Base-by-base conservation (phyloP, 2,797 vertebrate genomes). In the Catostomus latipinnis region DNA sequence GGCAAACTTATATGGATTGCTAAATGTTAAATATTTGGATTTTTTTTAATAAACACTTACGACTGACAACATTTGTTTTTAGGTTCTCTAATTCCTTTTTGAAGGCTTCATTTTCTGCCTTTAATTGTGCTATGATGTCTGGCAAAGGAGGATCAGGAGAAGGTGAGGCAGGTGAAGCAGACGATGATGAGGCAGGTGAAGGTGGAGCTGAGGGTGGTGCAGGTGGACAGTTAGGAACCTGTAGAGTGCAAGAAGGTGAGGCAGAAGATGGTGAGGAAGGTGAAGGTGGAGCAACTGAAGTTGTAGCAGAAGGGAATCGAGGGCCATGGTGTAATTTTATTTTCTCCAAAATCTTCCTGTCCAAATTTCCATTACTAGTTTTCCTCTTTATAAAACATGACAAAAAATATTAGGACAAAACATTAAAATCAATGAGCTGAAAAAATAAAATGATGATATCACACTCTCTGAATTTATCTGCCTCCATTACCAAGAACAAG, bases 71-170 rank as follows among this genome's bases (percentile, higher is more conserved):
- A 52, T 9, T 61, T 61, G 18, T 61, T 61, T 61, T 61, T 34
- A 61, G 18, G 22, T 61, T 52, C 9, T 61, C 60, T 43, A 61
- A 10, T 34, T 61, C 60, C 60, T 34, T 61, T 60, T 60, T 60
- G 58, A 60, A 8, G 16, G 58, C 58, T 60, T 60, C 9, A 60
- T 60, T 60, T 60, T 60, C 58, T 22, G 58, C 8, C 58, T 60
- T 60, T 61, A 61, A 61, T 61, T 61, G 18, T 61, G 60, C 60
- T 43, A 61, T 61, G 18, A 61, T 61, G 60, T 61, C 60, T 34
- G 60, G 60, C 9, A 34, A 61, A 61, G 60, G 10, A 34, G 60
- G 18, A 18, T 18, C 16, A 18, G 16, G 16, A 18, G 16, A 18
- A 18, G 16, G 16, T 18, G 16, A 18, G 34, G 22, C 18, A 61